These are phyloP conservation scores for Callosobruchus maculatus DNA, from an alignment of 2,888 invertebrate species.

Conservation along the genomic window DNA sequence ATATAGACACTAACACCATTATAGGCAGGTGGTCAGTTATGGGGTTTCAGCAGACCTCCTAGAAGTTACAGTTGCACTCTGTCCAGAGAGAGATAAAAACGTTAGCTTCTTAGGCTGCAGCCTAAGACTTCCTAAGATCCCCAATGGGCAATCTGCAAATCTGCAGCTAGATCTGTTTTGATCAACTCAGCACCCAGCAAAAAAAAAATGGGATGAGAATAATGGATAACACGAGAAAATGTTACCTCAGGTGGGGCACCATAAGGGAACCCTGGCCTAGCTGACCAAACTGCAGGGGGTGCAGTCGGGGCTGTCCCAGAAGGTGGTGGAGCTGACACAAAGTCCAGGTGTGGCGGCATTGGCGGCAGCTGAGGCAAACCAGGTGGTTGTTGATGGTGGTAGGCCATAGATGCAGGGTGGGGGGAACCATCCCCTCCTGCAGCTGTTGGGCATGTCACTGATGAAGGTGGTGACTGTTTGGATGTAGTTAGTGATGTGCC, in stretches of 20 bases:
- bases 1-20: too few relatives aligned
- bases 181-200: too few relatives aligned
- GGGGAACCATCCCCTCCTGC: background rate
- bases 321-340: slow-evolving; percentile 24
- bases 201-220: too few relatives aligned
- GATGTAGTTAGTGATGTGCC: slow-evolving; percentile 18
- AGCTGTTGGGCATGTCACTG: background rate
- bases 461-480: slow-evolving; percentile 29
- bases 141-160: too few relatives aligned
- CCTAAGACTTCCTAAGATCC: too few relatives aligned
- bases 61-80: too few relatives aligned
- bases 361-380: slow-evolving; percentile 32
- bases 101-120: too few relatives aligned
- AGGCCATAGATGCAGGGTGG: slow-evolving; percentile 23
- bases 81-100: too few relatives aligned
- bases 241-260: slow-evolving; percentile 42
- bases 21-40: too few relatives aligned
- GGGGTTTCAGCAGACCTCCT: too few relatives aligned
- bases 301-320: slow-evolving; percentile 30
- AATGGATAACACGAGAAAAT: too few relatives aligned
- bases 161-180: too few relatives aligned
- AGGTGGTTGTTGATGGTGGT: slow-evolving; percentile 37
- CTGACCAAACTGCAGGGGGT: slow-evolving; percentile 33
- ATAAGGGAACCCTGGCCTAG: slow-evolving; percentile 39
- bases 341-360: slow-evolving; percentile 32